These are phyloP conservation scores for Hippocampus mohnikei DNA, from an alignment of 2,113 vertebrate species.

Conservation along the genomic window DNA sequence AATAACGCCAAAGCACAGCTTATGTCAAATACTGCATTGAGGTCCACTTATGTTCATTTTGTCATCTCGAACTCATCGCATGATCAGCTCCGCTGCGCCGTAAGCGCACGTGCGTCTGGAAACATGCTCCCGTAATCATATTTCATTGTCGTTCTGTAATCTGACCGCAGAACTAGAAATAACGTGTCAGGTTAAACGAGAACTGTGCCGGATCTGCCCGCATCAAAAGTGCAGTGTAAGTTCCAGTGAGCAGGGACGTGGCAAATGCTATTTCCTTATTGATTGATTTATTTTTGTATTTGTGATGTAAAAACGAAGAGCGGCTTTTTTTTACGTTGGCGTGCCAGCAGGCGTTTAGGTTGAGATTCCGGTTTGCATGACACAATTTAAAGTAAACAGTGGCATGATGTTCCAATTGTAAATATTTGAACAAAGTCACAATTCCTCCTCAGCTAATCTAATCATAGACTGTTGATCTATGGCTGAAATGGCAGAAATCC, in stretches of 20 bases:
- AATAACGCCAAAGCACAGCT: neutral
- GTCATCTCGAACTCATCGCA: neutral
- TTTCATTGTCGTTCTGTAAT: neutral
- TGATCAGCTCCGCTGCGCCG: neutral
- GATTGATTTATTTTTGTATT: neutral
- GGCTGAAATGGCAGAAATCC: neutral
- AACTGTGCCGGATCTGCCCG: neutral
- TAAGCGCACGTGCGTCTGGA: neutral
- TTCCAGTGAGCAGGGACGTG: neutral
- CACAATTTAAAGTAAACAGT: conserved; percentile 1
- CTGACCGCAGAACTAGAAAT: neutral
- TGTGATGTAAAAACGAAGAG: neutral
- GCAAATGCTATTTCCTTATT: neutral
- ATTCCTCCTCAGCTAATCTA: too few relatives aligned
- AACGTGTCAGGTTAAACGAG: neutral
- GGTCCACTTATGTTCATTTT: neutral
- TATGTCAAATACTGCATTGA: neutral
- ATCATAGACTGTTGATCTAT: neutral
- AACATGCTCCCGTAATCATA: neutral
- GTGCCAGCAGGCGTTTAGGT: neutral
- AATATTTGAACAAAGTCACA: neutral
- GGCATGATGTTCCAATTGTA: conserved; percentile 2
- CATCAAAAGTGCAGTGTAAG: neutral
- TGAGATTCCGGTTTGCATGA: neutral
- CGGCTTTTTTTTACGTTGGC: too few relatives aligned